These are phyloP conservation scores for Corynorhinus townsendii DNA, from an alignment of 2,113 vertebrate species.

Conservation along the genomic window DNA sequence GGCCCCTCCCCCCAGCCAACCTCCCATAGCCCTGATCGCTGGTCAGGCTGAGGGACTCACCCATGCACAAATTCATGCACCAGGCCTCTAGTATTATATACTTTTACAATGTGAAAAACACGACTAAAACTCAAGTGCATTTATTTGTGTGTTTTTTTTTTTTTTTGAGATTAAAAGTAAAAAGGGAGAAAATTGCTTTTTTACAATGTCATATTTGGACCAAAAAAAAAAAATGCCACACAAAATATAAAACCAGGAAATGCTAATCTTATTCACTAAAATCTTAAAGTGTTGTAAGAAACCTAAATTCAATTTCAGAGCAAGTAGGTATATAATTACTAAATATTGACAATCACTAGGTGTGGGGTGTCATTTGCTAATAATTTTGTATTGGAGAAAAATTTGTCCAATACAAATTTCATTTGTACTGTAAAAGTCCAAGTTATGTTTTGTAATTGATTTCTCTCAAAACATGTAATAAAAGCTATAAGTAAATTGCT, in stretches of 20 bases:
- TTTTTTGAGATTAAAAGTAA: background rate
- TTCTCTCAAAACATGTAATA: background rate
- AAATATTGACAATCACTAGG: too few relatives aligned
- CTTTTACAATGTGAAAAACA: background rate
- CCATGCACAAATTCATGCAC: too few relatives aligned
- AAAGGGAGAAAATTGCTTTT: background rate
- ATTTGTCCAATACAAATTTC: background rate
- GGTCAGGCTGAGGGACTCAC: too few relatives aligned
- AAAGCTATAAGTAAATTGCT: background rate
- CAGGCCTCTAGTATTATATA: background rate
- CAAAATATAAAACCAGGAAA: background rate
- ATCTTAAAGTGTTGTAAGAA: background rate
- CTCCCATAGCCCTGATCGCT: too few relatives aligned
- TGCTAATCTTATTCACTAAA: background rate
- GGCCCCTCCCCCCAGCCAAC: too few relatives aligned
- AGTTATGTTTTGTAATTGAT: background rate
- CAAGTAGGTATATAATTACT: too few relatives aligned
- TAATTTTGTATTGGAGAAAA: background rate
- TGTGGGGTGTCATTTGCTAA: too few relatives aligned
- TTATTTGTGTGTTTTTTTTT: background rate
- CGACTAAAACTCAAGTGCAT: background rate
- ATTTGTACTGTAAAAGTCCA: background rate
- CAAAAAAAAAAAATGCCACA: background rate
- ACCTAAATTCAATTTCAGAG: background rate
- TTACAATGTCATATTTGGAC: background rate